phyloP scores from a whole-genome alignment of 2,888 invertebrate species.

The Microctonus hyperodae region DNA sequence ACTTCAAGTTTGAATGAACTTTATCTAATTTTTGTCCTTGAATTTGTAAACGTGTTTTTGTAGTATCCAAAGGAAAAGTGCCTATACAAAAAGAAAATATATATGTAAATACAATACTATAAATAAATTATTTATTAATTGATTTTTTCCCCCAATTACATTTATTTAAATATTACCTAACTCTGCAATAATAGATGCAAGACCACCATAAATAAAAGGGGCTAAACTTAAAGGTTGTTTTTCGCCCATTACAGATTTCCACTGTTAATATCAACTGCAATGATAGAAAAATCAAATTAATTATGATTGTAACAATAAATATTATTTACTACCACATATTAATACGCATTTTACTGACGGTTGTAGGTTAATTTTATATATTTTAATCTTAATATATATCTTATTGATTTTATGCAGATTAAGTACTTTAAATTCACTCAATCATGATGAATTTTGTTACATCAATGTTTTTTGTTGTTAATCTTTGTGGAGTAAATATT shows the following conservation, averaged over 20 bases:
- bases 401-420: not conserved
- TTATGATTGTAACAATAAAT: conserved; percentile 8
- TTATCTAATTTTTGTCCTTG: conserved; percentile 89
- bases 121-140: conserved; percentile 6
- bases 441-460: not conserved
- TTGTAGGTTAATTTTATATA: not conserved
- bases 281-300: conserved; percentile 2
- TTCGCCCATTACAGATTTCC: conserved; percentile 72
- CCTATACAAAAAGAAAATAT: conserved; percentile 66
- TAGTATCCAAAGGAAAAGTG: conserved; percentile 96
- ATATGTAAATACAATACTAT: not conserved
- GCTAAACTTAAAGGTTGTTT: conserved; percentile 90
- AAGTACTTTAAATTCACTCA: not conserved
- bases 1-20: conserved; percentile 77
- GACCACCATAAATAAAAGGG: conserved; percentile 93
- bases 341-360: not conserved
- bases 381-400: not conserved
- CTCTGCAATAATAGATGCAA: conserved; percentile 93
- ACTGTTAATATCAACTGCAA: conserved; percentile 32
- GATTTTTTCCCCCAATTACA: conserved; percentile 6
- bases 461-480: not conserved
- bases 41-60: conserved; percentile 92
- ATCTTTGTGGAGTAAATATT: not conserved
- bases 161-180: conserved; percentile 74
- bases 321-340: not conserved